Percentiles rank a stretch among this genome's conserved stretches.
phyloP scores from a whole-genome alignment of 2,888 invertebrate species.

The Leptopterna dolabrata region DNA sequence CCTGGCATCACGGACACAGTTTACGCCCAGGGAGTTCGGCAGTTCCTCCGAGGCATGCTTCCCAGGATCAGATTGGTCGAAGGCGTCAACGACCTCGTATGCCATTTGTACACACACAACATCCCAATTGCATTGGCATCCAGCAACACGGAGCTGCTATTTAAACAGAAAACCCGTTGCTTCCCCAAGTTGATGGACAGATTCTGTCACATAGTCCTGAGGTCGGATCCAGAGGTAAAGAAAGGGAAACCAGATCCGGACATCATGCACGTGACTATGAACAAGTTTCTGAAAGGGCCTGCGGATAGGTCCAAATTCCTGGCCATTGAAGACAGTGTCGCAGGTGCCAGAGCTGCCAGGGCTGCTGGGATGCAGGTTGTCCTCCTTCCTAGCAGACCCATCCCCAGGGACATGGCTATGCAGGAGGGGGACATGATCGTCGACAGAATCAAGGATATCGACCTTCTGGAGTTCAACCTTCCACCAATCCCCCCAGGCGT shows the following conservation, averaged over 20 bases:
- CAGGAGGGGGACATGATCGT: slow-evolving; percentile 34
- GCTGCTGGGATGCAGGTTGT: slow-evolving; percentile 51
- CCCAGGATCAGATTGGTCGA: background rate
- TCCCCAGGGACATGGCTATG: slow-evolving; percentile 17
- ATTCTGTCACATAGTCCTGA: slow-evolving; percentile 54
- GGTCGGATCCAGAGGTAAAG: slow-evolving; percentile 46
- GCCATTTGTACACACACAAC: slow-evolving; percentile 48
- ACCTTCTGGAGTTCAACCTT: slow-evolving; percentile 27
- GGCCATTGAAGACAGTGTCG: slow-evolving; percentile 46
- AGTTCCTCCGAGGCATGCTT: slow-evolving; percentile 36
- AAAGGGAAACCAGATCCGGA: slow-evolving; percentile 56
- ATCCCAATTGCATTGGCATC: slow-evolving; percentile 55
- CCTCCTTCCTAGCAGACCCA: slow-evolving; percentile 15
- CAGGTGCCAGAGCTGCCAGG: slow-evolving; percentile 42
- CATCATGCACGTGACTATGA: slow-evolving; percentile 4
- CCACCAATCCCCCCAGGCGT: background rate
- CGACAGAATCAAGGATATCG: slow-evolving; percentile 3
- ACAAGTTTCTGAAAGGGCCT: slow-evolving; percentile 24
- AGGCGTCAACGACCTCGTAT: slow-evolving; percentile 49
- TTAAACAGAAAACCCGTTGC: slow-evolving; percentile 45
- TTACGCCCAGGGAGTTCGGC: slow-evolving; percentile 56
- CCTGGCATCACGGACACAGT: slow-evolving; percentile 35
- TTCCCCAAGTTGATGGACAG: slow-evolving; percentile 19
- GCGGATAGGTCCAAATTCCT: background rate
- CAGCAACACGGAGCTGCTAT: slow-evolving; percentile 43